Base-by-base conservation (phyloP, 2,797 vertebrate genomes). In the Amazona finschi region DNA sequence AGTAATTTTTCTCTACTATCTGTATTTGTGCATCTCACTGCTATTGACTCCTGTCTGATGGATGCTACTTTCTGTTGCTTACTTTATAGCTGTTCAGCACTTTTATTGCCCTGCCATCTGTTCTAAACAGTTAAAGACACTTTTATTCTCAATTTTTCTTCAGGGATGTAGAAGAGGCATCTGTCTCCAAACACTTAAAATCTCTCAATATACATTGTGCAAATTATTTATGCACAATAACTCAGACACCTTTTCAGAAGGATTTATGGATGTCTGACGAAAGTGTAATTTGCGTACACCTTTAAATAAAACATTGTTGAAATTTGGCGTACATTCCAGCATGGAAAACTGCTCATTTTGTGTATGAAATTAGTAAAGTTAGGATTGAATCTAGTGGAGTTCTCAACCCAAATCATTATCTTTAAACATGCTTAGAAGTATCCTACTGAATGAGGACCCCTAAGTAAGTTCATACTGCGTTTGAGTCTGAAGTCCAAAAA, bases 51-150 rank as follows among this genome's bases (percentile, higher is more conserved):
- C 33, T 57, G 31, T 82, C 30, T 30, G 46, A 36, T 30, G 70
- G 31, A 75, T 78, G 11, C 16, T 0, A 10, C 15, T 78, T 93
- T 67, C 49, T 80, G 53, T 30, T 3, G 31, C 72, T 78, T 80
- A 41, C 49, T 94, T 92, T 91, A 65, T 58, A 33, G 30, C 57
- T 83, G 33, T 72, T 95, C 49, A 67, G 69, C 27, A 76, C 30
- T 86, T 96, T 85, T 74, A 87, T 85, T 71, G 15, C 77, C 60
- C 47, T 58, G 38, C 95, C 94, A 83, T 93, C 93, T 96, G 91
- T 58, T 89, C 72, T 81, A 70, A 71, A 80, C 57, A 53, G 64
- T 72, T 50, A 31, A 87, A 79, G 90, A 46, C 50, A 36, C 74
- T 87, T 94, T 82, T 49, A 73, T 85, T 69, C 74, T 85, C 62